Conservation (phyloP, 2,113 vertebrate species). For the Alouatta palliata region DNA sequence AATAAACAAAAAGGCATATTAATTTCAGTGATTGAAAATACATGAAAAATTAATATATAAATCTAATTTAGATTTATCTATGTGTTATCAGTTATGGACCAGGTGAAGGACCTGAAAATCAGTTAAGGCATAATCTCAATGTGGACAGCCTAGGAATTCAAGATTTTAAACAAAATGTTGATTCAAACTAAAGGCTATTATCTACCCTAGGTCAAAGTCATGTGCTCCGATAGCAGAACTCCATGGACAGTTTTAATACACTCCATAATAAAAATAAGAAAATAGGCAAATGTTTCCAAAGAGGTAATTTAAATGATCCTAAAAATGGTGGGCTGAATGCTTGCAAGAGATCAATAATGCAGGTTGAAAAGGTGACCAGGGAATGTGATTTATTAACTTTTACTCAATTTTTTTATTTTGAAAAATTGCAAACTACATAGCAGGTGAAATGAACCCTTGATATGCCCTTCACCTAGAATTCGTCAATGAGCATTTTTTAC, state of each 20-base stretch:
- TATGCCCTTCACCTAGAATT: not conserved
- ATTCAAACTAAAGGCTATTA: not conserved
- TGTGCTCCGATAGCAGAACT: not conserved
- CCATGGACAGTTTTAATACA: not conserved
- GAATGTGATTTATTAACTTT: not conserved
- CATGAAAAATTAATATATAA: conserved; percentile 15
- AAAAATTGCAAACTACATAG: not conserved
- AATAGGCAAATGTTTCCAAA: not conserved
- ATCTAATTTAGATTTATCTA: not conserved
- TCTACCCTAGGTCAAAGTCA: not conserved
- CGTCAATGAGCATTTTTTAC: not conserved
- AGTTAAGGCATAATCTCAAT: not conserved
- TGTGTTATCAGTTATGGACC: not conserved
- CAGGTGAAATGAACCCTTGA: not conserved
- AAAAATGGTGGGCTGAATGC: not conserved
- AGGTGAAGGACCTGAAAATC: not conserved
- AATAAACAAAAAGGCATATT: not conserved
- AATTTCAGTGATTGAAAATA: not conserved
- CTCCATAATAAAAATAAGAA: not conserved
- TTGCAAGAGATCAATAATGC: not conserved
- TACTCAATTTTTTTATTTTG: not conserved
- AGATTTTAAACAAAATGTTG: not conserved
- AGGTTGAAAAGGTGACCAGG: not conserved
- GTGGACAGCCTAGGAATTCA: not conserved
- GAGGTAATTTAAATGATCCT: not conserved